Base-by-base conservation (phyloP, 53 echinoderm and acorn worm genomes). In the Stichopus horrens region DNA sequence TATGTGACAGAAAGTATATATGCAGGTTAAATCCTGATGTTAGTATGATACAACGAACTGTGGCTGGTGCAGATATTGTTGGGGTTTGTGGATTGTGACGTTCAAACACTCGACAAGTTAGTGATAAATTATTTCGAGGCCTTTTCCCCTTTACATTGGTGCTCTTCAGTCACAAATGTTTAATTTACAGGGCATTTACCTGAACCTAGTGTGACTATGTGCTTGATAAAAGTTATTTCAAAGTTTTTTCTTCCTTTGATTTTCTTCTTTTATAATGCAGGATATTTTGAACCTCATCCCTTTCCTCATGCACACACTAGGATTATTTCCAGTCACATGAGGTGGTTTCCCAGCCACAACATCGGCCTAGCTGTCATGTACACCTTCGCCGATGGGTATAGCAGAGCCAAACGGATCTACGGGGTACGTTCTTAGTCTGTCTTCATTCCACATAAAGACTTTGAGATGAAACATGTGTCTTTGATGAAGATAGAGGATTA, bases 221-320 rank as follows among this genome's bases (percentile, higher is more conserved):
- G 37, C 37, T 37, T 37, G 37, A 37, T 37, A 37, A 37, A 37
- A 37, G 37, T 0, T 37, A 37, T 37, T 37, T 37, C 37, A 37
- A 37, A 37, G 9, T 8, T 21, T 18, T 22, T 83, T 19, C 9
- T 83, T 56, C 4, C 57, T 22, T 13, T 83, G 19, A 83, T 19
- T 53, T 66, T 21, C 52, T 79, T 65, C 52, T 21, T 9, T 59
- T 58, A 74, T 4, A 37, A 37, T 58, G 13, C 53, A 97, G 98
- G 98, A 74, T 95, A 91, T 56, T 71, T 60, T 22, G 88, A 93
- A 7, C 95, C 95, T 7, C 83, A 93, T 16, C 89, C 94, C 0
- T 95, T 93, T 53, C 98, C 94, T 10, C 92, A 97, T 83, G 98
- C 98, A 11, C 95, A 97, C 91, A 95, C 95, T 5, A 83, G 95